Conservation (phyloP, 2,888 invertebrate species). For the Sthenelais limicola region DNA sequence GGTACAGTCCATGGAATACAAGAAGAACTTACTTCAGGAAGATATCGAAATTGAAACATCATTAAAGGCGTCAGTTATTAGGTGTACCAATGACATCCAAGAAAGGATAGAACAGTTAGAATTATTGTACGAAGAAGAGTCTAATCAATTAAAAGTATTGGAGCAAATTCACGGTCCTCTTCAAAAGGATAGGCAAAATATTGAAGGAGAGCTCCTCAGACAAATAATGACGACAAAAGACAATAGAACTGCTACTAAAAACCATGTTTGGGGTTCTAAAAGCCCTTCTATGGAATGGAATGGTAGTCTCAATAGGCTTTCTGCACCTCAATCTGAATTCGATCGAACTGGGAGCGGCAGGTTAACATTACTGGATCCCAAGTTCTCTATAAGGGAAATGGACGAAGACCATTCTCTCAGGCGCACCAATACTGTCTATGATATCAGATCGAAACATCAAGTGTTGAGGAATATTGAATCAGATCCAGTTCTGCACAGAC, state of each 20-base stretch:
- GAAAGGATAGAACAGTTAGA: constrained; percentile 10
- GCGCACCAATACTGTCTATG: not conserved
- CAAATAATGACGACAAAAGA: constrained; percentile 13
- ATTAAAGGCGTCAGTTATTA: constrained; percentile 4
- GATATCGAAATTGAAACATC: constrained; percentile 8
- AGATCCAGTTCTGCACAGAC: constrained; percentile 5
- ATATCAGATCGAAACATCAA: not conserved
- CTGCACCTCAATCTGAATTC: not conserved
- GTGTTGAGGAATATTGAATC: constrained; percentile 15
- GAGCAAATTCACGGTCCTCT: constrained; percentile 10
- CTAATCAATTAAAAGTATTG: not conserved
- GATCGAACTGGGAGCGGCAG: constrained; percentile 12
- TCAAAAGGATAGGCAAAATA: constrained; percentile 13
- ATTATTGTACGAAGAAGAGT: not conserved
- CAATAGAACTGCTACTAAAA: not conserved
- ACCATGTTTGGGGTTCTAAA: constrained; percentile 18
- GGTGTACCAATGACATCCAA: constrained; percentile 16
- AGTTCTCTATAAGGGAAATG: constrained; percentile 25
- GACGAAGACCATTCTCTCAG: constrained; percentile 2
- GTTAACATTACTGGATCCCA: constrained; percentile 1
- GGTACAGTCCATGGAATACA: constrained; percentile 19
- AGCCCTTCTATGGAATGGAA: too few species aligned
- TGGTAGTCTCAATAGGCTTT: not conserved
- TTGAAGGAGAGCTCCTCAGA: constrained; percentile 17
- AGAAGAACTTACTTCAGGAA: not conserved